phyloP scores from a whole-genome alignment of 2,797 vertebrate species.

The Tauraco hartlaubi region DNA sequence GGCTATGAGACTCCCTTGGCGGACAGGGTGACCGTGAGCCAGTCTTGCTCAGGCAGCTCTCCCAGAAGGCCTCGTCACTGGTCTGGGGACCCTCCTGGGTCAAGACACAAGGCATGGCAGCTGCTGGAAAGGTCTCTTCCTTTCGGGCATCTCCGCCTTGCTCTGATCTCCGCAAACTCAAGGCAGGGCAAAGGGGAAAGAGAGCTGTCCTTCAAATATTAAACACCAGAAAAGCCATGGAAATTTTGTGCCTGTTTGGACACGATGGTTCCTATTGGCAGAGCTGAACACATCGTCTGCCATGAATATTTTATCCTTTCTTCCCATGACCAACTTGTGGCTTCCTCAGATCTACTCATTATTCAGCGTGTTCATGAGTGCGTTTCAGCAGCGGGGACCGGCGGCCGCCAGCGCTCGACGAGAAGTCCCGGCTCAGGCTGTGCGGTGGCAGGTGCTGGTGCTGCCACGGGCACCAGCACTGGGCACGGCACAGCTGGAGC shows the following conservation, averaged over 20 bases:
- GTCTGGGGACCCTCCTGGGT: not conserved
- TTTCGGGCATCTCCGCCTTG: not conserved
- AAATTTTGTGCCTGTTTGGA: not conserved
- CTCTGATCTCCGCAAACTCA: not conserved
- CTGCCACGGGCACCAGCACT: accelerated
- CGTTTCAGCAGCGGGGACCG: not conserved
- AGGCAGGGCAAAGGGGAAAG: not conserved
- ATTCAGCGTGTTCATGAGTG: not conserved
- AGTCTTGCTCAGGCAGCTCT: not conserved
- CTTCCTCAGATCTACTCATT: not conserved
- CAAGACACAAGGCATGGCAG: not conserved
- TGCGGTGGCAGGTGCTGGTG: not conserved
- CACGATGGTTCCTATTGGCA: not conserved
- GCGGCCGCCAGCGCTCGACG: accelerated
- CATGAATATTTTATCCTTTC: not conserved
- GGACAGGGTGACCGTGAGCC: not conserved
- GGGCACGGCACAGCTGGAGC: accelerated
- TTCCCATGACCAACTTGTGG: not conserved
- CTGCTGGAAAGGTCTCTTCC: not conserved
- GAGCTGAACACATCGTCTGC: not conserved
- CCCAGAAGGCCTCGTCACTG: not conserved
- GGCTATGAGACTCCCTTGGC: too few species aligned
- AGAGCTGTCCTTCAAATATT: not conserved
- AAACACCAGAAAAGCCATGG: not conserved
- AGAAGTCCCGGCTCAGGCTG: not conserved